Base-by-base conservation (phyloP, 2,113 vertebrate species). In the Lipophrys pholis region DNA sequence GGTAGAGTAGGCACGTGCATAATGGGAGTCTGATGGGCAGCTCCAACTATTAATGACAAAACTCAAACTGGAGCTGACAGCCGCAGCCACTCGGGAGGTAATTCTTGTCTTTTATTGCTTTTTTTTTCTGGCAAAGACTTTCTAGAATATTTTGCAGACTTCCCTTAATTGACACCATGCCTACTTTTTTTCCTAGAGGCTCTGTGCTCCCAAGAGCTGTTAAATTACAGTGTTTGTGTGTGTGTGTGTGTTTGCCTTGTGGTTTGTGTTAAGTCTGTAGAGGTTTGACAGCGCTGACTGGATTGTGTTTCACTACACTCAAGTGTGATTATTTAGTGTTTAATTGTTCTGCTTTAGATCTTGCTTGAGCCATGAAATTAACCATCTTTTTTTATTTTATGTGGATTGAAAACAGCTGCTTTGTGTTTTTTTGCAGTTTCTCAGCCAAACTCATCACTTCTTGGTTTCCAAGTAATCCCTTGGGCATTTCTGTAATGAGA, bases 1-100 rank as follows among this genome's bases (percentile, higher is more conserved):
- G 62, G 82, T 87, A 75, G 73, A 87, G 76, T 73, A 86, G 84
- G 53, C 76, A 56, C 87, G 88, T 84, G 69, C 30, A 57, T 81
- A 82, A 72, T 64, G 84, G 82, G 84, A 83, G 81, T 76, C 75
- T 85, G 78, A 74, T 68, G 79, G 79, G 69, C 72, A 77, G 75
- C 50, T 80, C 53, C 43, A 48, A 64, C 67, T 83, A 35, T 7
- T 60, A 9, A 82, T 88, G 80, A 53, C 62, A 59, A 59, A 3
- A 55, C 55, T 67, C 40, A 73, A 30, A 59, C 65, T 53, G 55
- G 58, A 75, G 5, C 63, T 89, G 70, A 91, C 11, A 14, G 15
- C 45, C 6, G 75, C 58, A 75, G 53, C 42, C 52, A 61, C 15
- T 75, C 39, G 4, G 59, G 75, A 86, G 93, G 91, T 93, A 92